These are phyloP conservation scores for Erpetoichthys calabaricus DNA, from an alignment of 2,797 vertebrate species.

Conservation along the genomic window DNA sequence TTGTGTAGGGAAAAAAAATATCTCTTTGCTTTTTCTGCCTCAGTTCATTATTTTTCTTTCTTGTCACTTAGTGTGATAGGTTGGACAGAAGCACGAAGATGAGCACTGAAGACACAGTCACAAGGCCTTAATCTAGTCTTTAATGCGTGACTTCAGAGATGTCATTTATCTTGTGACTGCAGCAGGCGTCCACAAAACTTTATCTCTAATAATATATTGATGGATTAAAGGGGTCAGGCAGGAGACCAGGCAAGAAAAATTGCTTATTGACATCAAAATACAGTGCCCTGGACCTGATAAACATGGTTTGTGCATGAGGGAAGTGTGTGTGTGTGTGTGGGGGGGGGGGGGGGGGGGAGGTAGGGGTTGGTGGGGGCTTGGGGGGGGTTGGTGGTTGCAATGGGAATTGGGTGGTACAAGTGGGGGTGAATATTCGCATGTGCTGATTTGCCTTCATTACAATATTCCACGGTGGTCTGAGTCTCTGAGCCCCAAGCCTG, in stretches of 20 bases:
- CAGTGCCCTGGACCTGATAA: slow-evolving; percentile 99
- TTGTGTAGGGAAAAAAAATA: slow-evolving; percentile 73
- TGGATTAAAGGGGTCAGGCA: slow-evolving; percentile 99
- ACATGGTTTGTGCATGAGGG: slow-evolving; percentile 85
- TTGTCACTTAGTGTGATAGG: slow-evolving; percentile 99
- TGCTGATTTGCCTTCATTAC: slow-evolving; percentile 62
- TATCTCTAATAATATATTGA: slow-evolving; percentile 99
- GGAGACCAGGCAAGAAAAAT: slow-evolving; percentile 99
- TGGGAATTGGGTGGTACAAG: slow-evolving; percentile 18
- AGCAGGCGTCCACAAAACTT: slow-evolving; percentile 99
- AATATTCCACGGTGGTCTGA: slow-evolving; percentile 63
- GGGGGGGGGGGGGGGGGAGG: slow-evolving; percentile 14
- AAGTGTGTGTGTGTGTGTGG: slow-evolving; percentile 17
- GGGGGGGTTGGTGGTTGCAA: slow-evolving; percentile 28
- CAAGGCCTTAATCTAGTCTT: slow-evolving; percentile 99
- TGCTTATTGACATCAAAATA: slow-evolving; percentile 99
- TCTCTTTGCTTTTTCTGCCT: slow-evolving; percentile 94
- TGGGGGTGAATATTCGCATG: slow-evolving; percentile 49
- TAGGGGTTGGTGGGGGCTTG: slow-evolving; percentile 25
- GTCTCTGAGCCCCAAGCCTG: slow-evolving; percentile 55
- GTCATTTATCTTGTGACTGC: slow-evolving; percentile 99
- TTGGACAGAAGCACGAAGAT: slow-evolving; percentile 99
- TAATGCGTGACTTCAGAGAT: slow-evolving; percentile 99
- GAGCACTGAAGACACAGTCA: slow-evolving; percentile 99
- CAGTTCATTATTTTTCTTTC: slow-evolving; percentile 99